These are phyloP conservation scores for Entelurus aequoreus DNA, from an alignment of 2,113 vertebrate genomes.

Conservation along the genomic window DNA sequence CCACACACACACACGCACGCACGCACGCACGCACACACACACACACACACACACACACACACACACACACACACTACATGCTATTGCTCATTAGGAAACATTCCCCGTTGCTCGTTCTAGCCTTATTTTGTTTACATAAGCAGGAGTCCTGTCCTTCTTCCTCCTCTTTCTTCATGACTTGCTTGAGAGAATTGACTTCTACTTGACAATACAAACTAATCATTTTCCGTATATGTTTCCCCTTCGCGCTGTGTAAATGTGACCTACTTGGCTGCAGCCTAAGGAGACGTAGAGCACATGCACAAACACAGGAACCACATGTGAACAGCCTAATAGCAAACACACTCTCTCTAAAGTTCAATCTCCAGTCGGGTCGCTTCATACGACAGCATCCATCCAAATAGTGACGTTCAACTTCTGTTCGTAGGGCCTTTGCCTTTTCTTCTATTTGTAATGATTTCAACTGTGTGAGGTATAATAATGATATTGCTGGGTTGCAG, in stretches of 20 bases:
- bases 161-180: constrained; percentile 4
- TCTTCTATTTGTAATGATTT: no score
- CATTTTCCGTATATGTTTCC: constrained; percentile 3
- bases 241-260: not conserved
- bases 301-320: constrained; percentile 4
- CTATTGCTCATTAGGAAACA: constrained; percentile 53
- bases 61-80: constrained; percentile 14
- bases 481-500: no score
- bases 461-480: no score
- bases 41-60: not conserved
- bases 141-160: constrained; percentile 36
- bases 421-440: no score
- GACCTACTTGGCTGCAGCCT: constrained; percentile 4
- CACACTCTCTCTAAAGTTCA: not conserved
- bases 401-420: no score
- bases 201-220: constrained; percentile 1
- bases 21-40: not conserved
- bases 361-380: not conserved
- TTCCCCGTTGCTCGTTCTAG: constrained; percentile 43
- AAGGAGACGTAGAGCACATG: constrained; percentile 21
- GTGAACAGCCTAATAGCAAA: not conserved
- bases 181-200: constrained; percentile 7
- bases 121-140: constrained; percentile 62
- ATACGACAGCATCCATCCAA: not conserved
- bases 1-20: not conserved